A percentile compares a stretch with the other conserved stretches of the same genome.
phyloP scores from a whole-genome alignment of 2,113 vertebrate genomes.

The Hippolais icterina region DNA sequence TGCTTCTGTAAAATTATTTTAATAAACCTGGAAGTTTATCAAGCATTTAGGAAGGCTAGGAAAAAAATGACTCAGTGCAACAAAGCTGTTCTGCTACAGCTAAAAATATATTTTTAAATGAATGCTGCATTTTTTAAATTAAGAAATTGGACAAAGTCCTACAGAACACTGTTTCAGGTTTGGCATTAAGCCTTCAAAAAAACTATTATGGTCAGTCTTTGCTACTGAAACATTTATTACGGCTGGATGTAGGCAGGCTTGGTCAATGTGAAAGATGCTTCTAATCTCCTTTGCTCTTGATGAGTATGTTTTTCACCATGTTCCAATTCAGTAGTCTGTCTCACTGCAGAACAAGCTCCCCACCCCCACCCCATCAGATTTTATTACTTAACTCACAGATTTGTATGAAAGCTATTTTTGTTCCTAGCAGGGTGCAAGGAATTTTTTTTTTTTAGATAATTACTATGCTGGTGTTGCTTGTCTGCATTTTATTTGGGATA shows the following conservation, averaged over 20 bases:
- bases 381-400: constrained; percentile 50
- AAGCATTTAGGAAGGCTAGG: constrained; percentile 19
- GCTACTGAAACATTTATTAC: constrained; percentile 63
- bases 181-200: constrained; percentile 61
- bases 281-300: constrained; percentile 35
- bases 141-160: constrained; percentile 60
- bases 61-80: not conserved
- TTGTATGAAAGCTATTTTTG: constrained; percentile 61
- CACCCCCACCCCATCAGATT: not conserved
- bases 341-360: not conserved
- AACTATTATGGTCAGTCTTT: constrained; percentile 57
- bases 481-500: constrained; percentile 55
- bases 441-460: constrained; percentile 35
- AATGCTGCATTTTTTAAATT: constrained; percentile 65
- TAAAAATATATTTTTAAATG: constrained; percentile 61
- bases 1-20: constrained; percentile 58
- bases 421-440: constrained; percentile 39
- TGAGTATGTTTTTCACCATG: constrained; percentile 50
- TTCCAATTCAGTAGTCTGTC: constrained; percentile 34
- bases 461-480: constrained; percentile 29
- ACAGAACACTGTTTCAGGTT: constrained; percentile 32
- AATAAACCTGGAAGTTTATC: constrained; percentile 61
- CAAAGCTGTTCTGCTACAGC: constrained; percentile 10
- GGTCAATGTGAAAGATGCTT: constrained; percentile 38
- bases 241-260: not conserved